Base-by-base conservation (phyloP, 1,140 invertebrate species). In the Hetaerina americana region DNA sequence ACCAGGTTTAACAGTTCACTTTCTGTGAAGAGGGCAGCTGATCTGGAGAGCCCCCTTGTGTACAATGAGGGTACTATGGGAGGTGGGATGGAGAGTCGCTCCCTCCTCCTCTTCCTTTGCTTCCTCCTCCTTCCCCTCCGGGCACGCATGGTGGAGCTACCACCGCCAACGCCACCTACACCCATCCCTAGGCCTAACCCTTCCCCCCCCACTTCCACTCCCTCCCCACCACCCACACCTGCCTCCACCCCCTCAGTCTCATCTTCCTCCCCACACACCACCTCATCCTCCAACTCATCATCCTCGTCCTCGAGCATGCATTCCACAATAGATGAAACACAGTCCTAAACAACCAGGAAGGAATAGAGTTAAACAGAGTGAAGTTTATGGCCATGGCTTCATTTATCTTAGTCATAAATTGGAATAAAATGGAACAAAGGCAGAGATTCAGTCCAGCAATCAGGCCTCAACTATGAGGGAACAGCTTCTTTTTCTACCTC, bases 281-380 rank as follows among this genome's bases (percentile, higher is more conserved):
- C 40, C 15, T 57, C 85, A 12, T 86, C 84, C 6, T 85, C 83
- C 5, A 83, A 76, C 15, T 85, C 83, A 68, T 88, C 84, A 40
- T 84, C 80, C 3, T 80, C 81, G 29, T 86, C 84, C 72, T 89
- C 86, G 28, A 92, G 78, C 75, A 94, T 85, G 5, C 84, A 80
- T 75, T 92, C 91, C 73, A 94, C 81, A 69, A 93, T 83, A 31
- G 87, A 87, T n/a, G 87, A 87, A 66, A 94, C 85, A 66, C 87
- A 88, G 77, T 90, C 87, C 80, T 84, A n/a, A n/a, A n/a, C n/a
- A n/a, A n/a, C n/a, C n/a, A n/a, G n/a, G n/a, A n/a, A n/a, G n/a
- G n/a, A n/a, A n/a, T n/a, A n/a, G n/a, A n/a, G n/a, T n/a, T n/a
- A n/a, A n/a, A n/a, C n/a, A n/a, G n/a, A n/a, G n/a, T n/a, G n/a